Percentiles rank a stretch among this genome's conserved stretches.
Evolutionary conservation across 2,888 invertebrate species (phyloP).

Genomic region (Pristionchus mayeri): DNA sequence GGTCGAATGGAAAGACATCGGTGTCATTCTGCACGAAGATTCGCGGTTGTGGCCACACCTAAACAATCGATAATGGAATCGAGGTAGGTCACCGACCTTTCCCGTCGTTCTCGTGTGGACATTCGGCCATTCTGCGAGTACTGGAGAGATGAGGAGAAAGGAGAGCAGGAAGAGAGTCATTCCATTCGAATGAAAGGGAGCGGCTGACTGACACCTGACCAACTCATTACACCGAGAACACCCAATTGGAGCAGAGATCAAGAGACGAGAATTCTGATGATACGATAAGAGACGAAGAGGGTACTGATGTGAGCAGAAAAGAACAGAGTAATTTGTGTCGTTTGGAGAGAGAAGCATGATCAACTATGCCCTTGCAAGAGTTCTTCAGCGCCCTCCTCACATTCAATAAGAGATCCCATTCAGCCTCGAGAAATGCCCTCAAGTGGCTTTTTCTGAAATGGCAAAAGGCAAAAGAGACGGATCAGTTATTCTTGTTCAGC

Average conservation of each 20-base stretch:
- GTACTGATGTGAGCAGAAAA: background rate
- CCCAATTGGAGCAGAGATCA: slow-evolving; percentile 26
- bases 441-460: background rate
- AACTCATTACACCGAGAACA: slow-evolving; percentile 16
- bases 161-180: slow-evolving; percentile 3
- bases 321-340: background rate
- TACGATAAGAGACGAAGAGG: background rate
- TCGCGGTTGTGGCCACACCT: slow-evolving; percentile 45
- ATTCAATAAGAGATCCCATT: background rate
- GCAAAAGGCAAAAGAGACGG: slow-evolving; percentile 43
- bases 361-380: background rate
- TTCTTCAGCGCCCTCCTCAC: background rate
- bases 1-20: slow-evolving; percentile 30
- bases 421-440: background rate
- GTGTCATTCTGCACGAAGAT: slow-evolving; percentile 29
- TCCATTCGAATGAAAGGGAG: background rate
- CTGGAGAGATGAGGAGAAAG: background rate
- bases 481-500: slow-evolving; percentile 39
- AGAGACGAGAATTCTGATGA: background rate
- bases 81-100: slow-evolving; percentile 4
- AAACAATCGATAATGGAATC: background rate
- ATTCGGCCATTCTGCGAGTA: slow-evolving; percentile 36
- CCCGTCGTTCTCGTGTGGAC: slow-evolving; percentile 25
- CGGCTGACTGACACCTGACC: slow-evolving; percentile 26
- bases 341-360: background rate